These are phyloP conservation scores for Allygus modestus DNA, from an alignment of 2,888 invertebrate species.

Conservation along the genomic window DNA sequence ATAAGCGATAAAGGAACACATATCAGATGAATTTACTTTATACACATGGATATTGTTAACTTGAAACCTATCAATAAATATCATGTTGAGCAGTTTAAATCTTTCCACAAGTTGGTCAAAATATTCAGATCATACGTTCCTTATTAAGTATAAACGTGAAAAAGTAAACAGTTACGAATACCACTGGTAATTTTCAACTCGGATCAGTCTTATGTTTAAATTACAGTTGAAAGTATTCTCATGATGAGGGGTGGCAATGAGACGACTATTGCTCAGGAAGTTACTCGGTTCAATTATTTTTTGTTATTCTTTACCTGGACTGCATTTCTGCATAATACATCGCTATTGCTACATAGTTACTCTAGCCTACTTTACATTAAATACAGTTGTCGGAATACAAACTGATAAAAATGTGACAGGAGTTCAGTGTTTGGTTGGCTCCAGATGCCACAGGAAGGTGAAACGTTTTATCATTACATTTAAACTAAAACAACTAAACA, in stretches of 20 bases:
- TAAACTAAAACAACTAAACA: background rate
- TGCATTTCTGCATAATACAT: background rate
- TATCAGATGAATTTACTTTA: background rate
- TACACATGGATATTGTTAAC: background rate
- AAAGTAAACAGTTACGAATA: background rate
- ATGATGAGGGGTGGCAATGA: background rate
- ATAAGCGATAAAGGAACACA: background rate
- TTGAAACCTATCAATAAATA: background rate
- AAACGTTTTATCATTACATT: background rate
- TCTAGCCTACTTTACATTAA: slow-evolving; percentile 31
- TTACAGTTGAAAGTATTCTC: background rate
- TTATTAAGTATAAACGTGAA: background rate
- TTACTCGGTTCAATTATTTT: background rate
- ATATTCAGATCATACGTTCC: background rate
- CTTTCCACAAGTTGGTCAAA: background rate
- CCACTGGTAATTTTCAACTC: background rate
- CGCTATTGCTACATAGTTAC: background rate
- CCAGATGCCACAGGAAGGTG: background rate
- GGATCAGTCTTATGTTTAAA: slow-evolving; percentile 32
- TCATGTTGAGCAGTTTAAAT: slow-evolving; percentile 5
- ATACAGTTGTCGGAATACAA: slow-evolving; percentile 3
- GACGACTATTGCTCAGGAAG: background rate
- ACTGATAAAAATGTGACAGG: background rate
- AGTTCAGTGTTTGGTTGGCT: background rate
- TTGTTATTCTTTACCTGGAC: background rate